Percentiles rank a stretch among this genome's conserved stretches.
Evolutionary conservation across 2,797 vertebrate genomes (phyloP).

Genomic region (Austrolebias charrua): DNA sequence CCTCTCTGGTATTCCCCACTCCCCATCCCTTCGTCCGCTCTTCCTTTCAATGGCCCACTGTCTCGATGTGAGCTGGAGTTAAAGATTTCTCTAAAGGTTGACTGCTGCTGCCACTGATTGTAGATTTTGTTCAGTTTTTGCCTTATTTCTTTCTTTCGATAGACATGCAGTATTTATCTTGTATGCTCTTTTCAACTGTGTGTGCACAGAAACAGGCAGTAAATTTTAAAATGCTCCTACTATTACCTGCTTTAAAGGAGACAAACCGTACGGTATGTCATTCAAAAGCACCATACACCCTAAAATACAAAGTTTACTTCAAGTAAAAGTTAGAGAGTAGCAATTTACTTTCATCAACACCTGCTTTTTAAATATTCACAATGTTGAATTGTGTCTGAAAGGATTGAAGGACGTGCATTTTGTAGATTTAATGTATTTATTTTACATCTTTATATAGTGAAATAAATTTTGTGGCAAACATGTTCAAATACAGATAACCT

Average conservation of each 20-base stretch:
- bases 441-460: not conserved
- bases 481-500: not conserved
- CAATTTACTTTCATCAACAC: not conserved
- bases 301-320: slow-evolving; percentile 1
- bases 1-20: too few relatives aligned
- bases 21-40: too few relatives aligned
- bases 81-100: slow-evolving; percentile 74
- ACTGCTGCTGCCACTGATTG: slow-evolving; percentile 29
- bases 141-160: slow-evolving; percentile 22
- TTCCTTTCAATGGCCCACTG: too few relatives aligned
- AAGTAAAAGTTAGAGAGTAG: not conserved
- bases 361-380: not conserved
- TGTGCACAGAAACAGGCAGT: slow-evolving; percentile 1
- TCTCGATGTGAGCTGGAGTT: slow-evolving; percentile 58
- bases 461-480: not conserved
- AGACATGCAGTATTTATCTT: slow-evolving; percentile 20
- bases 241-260: slow-evolving; percentile 11
- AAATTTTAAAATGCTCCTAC: slow-evolving; percentile 9
- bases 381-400: too few relatives aligned
- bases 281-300: slow-evolving; percentile 3
- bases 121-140: slow-evolving; percentile 12
- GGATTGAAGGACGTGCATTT: not conserved
- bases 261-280: not conserved
- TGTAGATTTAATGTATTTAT: not conserved
- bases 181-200: slow-evolving; percentile 5